phyloP scores from a whole-genome alignment of 2,113 vertebrate genomes.

The Suricata suricatta region DNA sequence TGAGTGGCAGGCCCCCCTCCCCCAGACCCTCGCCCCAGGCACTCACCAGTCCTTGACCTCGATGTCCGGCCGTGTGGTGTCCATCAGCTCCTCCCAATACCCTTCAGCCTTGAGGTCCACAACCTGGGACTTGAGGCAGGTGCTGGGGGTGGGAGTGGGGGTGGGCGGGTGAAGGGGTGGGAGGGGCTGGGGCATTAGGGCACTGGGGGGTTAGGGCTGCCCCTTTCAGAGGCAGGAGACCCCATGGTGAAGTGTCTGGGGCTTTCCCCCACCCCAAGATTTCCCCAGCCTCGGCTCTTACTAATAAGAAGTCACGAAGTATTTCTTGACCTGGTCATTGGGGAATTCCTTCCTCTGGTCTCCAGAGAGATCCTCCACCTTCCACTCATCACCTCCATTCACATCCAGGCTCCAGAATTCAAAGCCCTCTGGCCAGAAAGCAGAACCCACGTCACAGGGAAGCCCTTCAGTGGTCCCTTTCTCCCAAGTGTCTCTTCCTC shows the following conservation, averaged over 20 bases:
- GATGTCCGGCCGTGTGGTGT: slow-evolving; percentile 88
- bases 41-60: slow-evolving; percentile 93
- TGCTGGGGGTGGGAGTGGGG: slow-evolving; percentile 72
- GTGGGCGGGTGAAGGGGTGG: not conserved
- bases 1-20: not conserved
- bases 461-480: not conserved
- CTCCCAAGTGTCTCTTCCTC: not conserved
- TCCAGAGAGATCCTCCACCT: slow-evolving; percentile 83
- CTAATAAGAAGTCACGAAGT: slow-evolving; percentile 88
- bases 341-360: slow-evolving; percentile 75
- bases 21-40: not conserved
- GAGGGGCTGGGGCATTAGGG: slow-evolving; percentile 24
- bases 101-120: slow-evolving; percentile 90
- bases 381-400: slow-evolving; percentile 84
- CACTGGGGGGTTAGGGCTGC: not conserved
- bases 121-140: slow-evolving; percentile 93
- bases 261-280: not conserved
- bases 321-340: slow-evolving; percentile 82
- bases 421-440: slow-evolving; percentile 81
- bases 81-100: slow-evolving; percentile 88
- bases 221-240: not conserved
- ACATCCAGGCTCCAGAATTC: slow-evolving; percentile 82
- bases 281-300: slow-evolving; percentile 76
- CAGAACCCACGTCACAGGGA: not conserved
- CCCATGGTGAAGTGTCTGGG: not conserved